Conservation (phyloP, 2,797 vertebrate genomes). For the Lacerta bilineata region DNA sequence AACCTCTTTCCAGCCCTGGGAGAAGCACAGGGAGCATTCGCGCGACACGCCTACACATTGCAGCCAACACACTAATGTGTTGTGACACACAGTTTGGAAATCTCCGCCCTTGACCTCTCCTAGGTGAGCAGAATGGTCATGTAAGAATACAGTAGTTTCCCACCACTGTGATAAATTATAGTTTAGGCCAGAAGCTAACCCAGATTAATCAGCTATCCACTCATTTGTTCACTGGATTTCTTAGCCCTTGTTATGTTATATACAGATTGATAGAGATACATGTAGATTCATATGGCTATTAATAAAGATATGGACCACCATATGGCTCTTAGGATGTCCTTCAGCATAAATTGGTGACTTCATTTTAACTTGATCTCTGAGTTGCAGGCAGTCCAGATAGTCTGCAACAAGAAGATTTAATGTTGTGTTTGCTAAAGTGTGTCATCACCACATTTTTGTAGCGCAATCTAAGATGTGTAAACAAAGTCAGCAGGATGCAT, state of each 20-base stretch:
- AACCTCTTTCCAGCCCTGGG: too few relatives aligned
- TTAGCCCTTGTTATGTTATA: too few relatives aligned
- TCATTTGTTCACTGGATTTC: conserved; percentile 1
- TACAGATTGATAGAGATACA: not conserved
- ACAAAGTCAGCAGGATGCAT: conserved; percentile 83
- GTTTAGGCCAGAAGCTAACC: not conserved
- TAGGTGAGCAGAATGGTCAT: not conserved
- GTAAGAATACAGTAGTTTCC: not conserved
- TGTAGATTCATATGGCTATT: not conserved
- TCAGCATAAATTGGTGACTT: conserved; percentile 58
- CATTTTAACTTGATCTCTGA: conserved; percentile 41
- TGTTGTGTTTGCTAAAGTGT: conserved; percentile 77
- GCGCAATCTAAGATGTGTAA: conserved; percentile 81
- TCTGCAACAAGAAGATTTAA: conserved; percentile 69
- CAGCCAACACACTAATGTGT: too few relatives aligned
- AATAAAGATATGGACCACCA: not conserved
- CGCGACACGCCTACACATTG: too few relatives aligned
- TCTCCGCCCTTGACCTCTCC: not conserved
- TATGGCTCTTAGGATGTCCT: conserved; percentile 27
- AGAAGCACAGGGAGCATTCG: too few relatives aligned
- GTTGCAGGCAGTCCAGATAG: conserved; percentile 52
- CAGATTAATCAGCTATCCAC: not conserved
- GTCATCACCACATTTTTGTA: conserved; percentile 71
- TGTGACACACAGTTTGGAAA: too few relatives aligned
- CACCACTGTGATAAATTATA: not conserved